Base-by-base conservation (phyloP, 1,140 invertebrate genomes). In the Ceratoteleas bidentatus region DNA sequence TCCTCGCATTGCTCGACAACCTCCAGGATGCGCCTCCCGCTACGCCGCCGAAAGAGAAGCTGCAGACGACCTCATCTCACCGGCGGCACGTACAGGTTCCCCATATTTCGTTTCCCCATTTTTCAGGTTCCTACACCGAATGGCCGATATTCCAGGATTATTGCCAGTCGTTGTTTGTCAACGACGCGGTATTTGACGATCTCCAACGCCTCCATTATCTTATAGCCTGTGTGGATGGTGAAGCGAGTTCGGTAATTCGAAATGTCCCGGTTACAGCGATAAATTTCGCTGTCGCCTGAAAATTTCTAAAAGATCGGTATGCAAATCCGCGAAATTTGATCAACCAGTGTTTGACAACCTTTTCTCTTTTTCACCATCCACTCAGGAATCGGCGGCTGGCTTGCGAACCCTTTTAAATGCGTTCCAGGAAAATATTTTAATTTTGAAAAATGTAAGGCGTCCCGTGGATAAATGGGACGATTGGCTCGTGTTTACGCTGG, bases 71-170 rank as follows among this genome's bases (percentile, higher is more conserved):
- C 1, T 24, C 24, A 24, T 4, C 24, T 2, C 24, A 24, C 24
- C 24, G 24, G 4, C 24, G 24, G 4, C 24, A 2, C 4, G 24
- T 24, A 24, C 24, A 24, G 24, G 24, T 24, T 24, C 24, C 24
- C 24, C 24, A 24, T 24, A 24, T 24, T 24, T 24, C 24, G 24
- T 24, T 24, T 2, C 36, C 36, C 6, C 36, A 11, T 40, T 54
- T 54, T 34, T 34, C 32, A 13, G 52, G 52, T 2, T 54, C 32
- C 8, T 54, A 34, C 7, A 6, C 11, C 2, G 52, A 7, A 0
- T 54, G 52, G 52, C 52, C 52, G 3, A 33, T 34, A 2, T 57
- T 57, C 16, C 54, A 15, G 4, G 54, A 57, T 15, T 57, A 57
- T 40, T 57, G 38, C 15, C n/a, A 57, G 0, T 57, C 54, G 0